Conservation (phyloP, 2,888 invertebrate genomes). For the Brassicogethes aeneus region DNA sequence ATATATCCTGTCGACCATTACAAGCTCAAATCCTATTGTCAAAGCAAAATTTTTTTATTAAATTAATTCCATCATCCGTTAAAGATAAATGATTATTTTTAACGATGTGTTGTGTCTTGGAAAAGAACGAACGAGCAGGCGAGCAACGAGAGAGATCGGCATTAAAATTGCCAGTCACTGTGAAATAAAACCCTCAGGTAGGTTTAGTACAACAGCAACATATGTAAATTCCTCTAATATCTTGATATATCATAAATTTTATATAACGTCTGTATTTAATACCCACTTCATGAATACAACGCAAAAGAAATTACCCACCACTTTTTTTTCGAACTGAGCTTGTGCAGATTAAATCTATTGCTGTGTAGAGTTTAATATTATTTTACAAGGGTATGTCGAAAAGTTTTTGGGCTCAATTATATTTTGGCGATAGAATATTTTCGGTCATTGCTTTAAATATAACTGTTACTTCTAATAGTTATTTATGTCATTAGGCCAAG, state of each 20-base stretch:
- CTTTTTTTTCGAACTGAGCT: neutral
- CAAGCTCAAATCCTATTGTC: neutral
- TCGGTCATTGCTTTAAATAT: no score
- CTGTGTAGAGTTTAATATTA: no score
- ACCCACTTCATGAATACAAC: no score
- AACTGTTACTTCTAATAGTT: no score
- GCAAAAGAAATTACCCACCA: no score
- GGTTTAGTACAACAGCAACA: neutral
- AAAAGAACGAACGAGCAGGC: no score
- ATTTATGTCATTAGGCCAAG: no score
- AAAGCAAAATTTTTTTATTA: neutral
- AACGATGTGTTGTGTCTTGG: neutral
- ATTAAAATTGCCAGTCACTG: conserved; percentile 14
- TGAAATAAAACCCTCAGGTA: conserved; percentile 14
- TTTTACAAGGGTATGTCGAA: no score
- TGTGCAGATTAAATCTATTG: no score
- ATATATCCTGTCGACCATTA: neutral
- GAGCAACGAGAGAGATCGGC: no score
- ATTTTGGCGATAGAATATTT: no score
- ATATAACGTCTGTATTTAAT: neutral
- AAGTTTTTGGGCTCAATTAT: no score
- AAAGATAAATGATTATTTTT: neutral
- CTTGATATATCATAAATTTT: neutral
- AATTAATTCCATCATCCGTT: neutral
- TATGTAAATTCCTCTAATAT: neutral